Evolutionary conservation across 2,797 vertebrate species (phyloP), one percentile per base, ranked within the genome.

Genomic region (Orestias chungarensis): DNA sequence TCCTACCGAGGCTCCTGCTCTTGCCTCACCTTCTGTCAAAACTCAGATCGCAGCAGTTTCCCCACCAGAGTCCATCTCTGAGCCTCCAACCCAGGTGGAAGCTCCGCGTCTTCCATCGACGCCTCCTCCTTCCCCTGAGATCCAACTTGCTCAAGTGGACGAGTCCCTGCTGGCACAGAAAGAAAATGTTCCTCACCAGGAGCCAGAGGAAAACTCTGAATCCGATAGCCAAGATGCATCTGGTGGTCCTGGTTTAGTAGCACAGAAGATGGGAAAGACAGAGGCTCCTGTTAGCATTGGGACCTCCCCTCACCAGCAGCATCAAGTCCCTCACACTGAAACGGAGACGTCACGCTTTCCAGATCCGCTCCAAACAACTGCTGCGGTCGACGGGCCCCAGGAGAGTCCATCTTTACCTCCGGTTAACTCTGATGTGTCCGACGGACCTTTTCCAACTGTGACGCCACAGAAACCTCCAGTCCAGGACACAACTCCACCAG

Each of bases 131-230:
- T 85, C 74, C 0, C 82, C 76, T 23, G 78, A 70, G 29, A 71
- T 38, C 27, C 50, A 44, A 20, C 76, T 0, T 29, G 40, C 35
- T 62, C 72, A 25, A 49, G 35, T 8, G n/a, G 42, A 40, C 7
- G 8, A 49, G 23, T 38, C 64, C 4, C 64, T 66, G 14, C 54
- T 66, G 3, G 82, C 61, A 2, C 67, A 70, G 1, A 1, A 3
- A 11, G 68, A 70, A 17, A 0, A 20, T 0, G 3, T 4, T 9
- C 31, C 27, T 68, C 81, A 70, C 66, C 87, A 62, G 69, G 85
- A 86, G 66, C 89, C 83, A 1, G 87, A 82, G 79, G 92, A 93
- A 72, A 89, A 84, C 82, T 86, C 79, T 1, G 89, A 90, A 20
- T 76, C 80, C 12, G 84, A 81, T 71, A 38, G 74, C 71, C 74